Evolutionary conservation across 2,888 invertebrate species (phyloP).

Genomic region (Lacanobia oleracea): DNA sequence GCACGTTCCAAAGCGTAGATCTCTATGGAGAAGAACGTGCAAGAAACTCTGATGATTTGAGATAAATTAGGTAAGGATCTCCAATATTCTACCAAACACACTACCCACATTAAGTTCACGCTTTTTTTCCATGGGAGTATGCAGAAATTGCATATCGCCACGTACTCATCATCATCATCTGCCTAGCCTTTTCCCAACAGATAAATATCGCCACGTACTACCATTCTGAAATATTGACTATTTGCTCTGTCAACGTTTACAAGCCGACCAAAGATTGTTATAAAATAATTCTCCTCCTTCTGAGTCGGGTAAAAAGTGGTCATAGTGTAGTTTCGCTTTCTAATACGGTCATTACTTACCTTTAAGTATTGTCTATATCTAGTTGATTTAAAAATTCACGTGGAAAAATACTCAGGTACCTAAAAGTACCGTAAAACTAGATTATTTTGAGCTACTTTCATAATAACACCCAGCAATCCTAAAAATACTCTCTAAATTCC

Average conservation of each 20-base stretch:
- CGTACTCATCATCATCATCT: no score
- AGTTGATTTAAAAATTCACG: neutral
- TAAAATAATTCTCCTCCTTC: neutral
- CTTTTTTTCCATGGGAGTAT: neutral
- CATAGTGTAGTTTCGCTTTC: neutral
- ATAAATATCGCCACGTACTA: no score
- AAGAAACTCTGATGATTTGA: conserved; percentile 4
- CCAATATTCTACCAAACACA: neutral
- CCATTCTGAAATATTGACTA: neutral
- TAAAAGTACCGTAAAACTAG: neutral
- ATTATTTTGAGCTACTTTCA: conserved; percentile 1
- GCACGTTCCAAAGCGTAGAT: no score
- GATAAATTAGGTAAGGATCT: no score
- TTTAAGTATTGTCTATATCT: neutral
- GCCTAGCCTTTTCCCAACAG: no score
- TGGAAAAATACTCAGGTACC: no score
- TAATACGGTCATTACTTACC: neutral
- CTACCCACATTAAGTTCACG: neutral
- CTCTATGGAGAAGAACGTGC: no score
- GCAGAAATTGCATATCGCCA: neutral
- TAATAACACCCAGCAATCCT: neutral
- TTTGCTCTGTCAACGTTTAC: neutral
- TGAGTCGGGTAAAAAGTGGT: no score
- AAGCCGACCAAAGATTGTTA: neutral
- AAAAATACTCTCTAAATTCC: conserved; percentile 28